These are phyloP conservation scores for Heterohyrax brucei DNA, from an alignment of 2,797 vertebrate genomes.

Conservation along the genomic window DNA sequence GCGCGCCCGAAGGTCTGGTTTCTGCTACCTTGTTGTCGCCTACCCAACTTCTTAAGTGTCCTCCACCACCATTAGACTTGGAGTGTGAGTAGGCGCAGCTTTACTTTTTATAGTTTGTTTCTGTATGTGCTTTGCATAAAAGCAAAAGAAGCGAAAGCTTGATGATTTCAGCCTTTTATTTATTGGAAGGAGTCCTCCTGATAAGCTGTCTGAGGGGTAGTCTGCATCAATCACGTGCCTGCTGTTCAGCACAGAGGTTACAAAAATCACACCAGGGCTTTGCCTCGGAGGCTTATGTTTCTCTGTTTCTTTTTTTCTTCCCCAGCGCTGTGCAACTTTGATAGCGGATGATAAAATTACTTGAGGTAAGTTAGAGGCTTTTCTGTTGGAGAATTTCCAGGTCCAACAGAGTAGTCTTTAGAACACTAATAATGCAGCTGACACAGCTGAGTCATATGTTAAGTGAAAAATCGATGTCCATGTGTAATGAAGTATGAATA, in stretches of 20 bases:
- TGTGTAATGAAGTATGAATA: too few relatives aligned
- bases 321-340: conserved; percentile 92
- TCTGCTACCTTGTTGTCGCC: not conserved
- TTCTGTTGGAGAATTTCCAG: not conserved
- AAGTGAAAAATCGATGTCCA: not conserved
- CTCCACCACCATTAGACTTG: not conserved
- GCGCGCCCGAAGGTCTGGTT: not conserved
- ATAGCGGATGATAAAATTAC: conserved; percentile 88
- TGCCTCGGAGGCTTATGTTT: not conserved
- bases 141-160: not conserved
- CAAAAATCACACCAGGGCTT: not conserved
- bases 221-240: not conserved
- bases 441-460: not conserved
- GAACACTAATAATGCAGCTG: not conserved
- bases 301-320: conserved; percentile 60
- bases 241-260: not conserved
- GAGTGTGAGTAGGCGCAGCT: not conserved
- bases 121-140: not conserved
- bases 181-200: not conserved
- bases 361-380: conserved; percentile 85
- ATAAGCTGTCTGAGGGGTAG: not conserved
- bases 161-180: not conserved
- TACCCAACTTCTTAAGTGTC: not conserved
- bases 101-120: not conserved
- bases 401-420: not conserved